Conservation (phyloP, 2,888 invertebrate species). For the Sinohyriopsis cumingii region DNA sequence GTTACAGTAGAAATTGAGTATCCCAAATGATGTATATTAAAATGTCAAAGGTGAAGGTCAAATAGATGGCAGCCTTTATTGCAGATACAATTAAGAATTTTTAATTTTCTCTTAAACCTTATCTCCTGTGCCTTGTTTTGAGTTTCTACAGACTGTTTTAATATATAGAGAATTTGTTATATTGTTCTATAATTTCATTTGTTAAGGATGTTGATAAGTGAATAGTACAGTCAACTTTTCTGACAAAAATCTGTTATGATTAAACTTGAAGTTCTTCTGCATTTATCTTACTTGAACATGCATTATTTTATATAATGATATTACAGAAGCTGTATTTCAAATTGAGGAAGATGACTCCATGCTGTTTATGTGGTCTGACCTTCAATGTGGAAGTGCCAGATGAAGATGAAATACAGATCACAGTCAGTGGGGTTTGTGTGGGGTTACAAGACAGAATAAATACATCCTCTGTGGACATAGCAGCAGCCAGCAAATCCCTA, state of each 20-base stretch:
- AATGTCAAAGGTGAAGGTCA: not conserved
- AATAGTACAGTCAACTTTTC: too few relatives aligned
- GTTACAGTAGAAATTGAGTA: not conserved
- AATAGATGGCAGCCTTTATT: too few relatives aligned
- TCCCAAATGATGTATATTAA: not conserved
- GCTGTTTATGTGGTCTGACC: constrained; percentile 85
- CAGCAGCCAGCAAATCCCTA: constrained; percentile 26
- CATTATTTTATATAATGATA: constrained; percentile 63
- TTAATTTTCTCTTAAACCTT: too few relatives aligned
- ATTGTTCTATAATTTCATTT: not conserved
- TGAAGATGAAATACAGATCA: constrained; percentile 78
- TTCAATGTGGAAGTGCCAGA: constrained; percentile 91
- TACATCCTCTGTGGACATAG: constrained; percentile 19
- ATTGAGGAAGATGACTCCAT: constrained; percentile 88
- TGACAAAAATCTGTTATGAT: too few relatives aligned
- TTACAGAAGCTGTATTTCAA: constrained; percentile 89
- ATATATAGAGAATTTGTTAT: not conserved
- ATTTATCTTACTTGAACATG: not conserved
- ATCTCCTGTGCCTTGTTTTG: too few relatives aligned
- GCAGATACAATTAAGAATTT: too few relatives aligned
- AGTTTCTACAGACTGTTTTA: too few relatives aligned
- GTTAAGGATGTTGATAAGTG: not conserved
- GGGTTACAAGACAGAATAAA: constrained; percentile 74
- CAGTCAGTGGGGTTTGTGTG: constrained; percentile 83
- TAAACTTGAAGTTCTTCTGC: too few relatives aligned